Conservation (phyloP, 37 sponge, comb jelly and placozoan genomes). For the Diacarnus erythraeanus region DNA sequence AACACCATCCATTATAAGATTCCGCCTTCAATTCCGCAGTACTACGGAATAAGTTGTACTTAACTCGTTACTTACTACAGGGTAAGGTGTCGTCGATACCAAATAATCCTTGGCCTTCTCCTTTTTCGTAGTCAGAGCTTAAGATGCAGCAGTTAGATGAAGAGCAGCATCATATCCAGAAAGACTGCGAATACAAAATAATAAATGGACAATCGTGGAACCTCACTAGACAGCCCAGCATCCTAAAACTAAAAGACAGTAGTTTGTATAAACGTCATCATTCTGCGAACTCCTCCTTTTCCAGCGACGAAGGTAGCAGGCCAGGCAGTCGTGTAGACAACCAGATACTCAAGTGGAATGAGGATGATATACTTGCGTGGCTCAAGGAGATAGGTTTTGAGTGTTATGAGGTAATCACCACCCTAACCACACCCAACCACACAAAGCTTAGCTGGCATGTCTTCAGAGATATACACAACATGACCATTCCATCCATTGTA, state of each 20-base stretch:
- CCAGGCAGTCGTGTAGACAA: not conserved
- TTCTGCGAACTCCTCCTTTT: not conserved
- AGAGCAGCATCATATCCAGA: not conserved
- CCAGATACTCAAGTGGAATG: conserved; percentile 20
- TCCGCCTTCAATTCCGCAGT: too few relatives aligned
- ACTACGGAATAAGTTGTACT: too few relatives aligned
- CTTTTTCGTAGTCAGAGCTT: too few relatives aligned
- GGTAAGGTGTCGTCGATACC: too few relatives aligned
- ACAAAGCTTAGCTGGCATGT: not conserved
- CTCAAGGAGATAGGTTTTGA: conserved; percentile 29
- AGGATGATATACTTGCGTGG: conserved; percentile 25
- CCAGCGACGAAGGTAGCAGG: not conserved
- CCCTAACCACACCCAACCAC: not conserved
- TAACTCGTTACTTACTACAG: too few relatives aligned
- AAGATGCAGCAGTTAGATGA: not conserved
- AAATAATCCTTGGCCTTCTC: too few relatives aligned
- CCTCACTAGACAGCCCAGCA: not conserved
- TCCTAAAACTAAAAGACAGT: not conserved
- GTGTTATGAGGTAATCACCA: conserved; percentile 8
- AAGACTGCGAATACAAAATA: not conserved
- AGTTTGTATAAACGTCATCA: too few relatives aligned
- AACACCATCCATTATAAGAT: too few relatives aligned
- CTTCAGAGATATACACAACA: not conserved
- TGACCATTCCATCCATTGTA: not conserved
- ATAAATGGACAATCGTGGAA: not conserved